These are phyloP conservation scores for Ectemnius lituratus DNA, from an alignment of 2,888 invertebrate genomes.

Conservation along the genomic window DNA sequence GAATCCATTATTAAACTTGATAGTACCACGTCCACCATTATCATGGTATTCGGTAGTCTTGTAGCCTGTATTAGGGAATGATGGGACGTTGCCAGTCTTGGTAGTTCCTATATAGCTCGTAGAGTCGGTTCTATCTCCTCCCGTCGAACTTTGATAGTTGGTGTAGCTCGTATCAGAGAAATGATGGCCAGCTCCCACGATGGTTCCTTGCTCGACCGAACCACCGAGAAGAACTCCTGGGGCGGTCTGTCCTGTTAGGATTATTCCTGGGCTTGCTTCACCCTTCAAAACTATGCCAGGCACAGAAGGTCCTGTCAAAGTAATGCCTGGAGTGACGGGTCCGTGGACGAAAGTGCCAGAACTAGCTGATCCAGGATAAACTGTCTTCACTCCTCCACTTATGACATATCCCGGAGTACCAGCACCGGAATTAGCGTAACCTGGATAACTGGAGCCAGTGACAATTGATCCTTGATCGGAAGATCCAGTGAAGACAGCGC, in stretches of 20 bases:
- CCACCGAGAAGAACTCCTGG: conserved; percentile 51
- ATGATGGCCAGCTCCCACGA: conserved; percentile 27
- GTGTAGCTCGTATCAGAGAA: conserved; percentile 23
- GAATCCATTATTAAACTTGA: conserved; percentile 68
- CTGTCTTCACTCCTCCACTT: conserved; percentile 53
- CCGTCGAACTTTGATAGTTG: conserved; percentile 17
- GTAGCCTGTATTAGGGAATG: conserved; percentile 54
- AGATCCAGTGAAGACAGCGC: conserved; percentile 43
- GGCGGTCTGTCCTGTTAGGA: conserved; percentile 54
- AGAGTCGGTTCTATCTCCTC: not conserved
- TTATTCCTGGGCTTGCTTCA: conserved; percentile 42
- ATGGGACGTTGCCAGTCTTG: conserved; percentile 17
- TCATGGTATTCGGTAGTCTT: conserved; percentile 69
- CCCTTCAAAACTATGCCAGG: conserved; percentile 52
- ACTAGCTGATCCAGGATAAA: conserved; percentile 49
- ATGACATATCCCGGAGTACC: conserved; percentile 61
- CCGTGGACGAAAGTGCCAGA: conserved; percentile 46
- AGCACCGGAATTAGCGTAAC: conserved; percentile 55
- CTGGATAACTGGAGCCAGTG: conserved; percentile 54
- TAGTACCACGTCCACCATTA: conserved; percentile 69
- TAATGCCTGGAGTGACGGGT: conserved; percentile 37
- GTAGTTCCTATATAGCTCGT: conserved; percentile 11
- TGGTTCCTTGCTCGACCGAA: conserved; percentile 39
- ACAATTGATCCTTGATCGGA: conserved; percentile 51
- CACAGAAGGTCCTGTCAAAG: conserved; percentile 39